These are phyloP conservation scores for Phoeniculus purpureus DNA, from an alignment of 2,797 vertebrate species.

Conservation along the genomic window DNA sequence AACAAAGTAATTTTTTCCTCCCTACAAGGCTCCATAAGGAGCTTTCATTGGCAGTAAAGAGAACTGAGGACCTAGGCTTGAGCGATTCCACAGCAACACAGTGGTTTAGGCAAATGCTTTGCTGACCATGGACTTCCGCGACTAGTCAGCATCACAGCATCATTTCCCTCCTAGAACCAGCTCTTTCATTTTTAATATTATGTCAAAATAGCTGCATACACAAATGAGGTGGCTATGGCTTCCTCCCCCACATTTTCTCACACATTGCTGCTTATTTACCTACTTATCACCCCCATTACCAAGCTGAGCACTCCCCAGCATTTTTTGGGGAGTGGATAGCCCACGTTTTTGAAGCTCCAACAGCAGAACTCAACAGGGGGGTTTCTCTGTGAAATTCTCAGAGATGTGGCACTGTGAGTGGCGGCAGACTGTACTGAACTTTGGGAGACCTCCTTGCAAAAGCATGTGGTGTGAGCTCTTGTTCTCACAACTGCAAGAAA, in stretches of 20 bases:
- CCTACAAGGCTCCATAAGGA: background rate
- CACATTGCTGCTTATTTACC: background rate
- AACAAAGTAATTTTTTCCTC: background rate
- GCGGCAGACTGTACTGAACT: background rate
- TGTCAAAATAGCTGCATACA: background rate
- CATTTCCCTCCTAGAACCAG: background rate
- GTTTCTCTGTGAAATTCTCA: background rate
- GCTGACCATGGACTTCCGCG: background rate
- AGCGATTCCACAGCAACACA: background rate
- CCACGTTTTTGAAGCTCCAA: background rate
- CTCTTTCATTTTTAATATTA: background rate
- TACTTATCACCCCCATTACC: background rate
- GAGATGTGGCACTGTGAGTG: background rate
- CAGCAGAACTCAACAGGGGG: background rate
- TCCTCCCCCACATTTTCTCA: background rate
- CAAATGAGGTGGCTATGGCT: background rate
- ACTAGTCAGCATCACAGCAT: no score
- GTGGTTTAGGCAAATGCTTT: background rate
- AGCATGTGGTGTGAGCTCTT: background rate
- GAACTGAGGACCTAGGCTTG: background rate
- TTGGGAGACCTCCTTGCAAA: background rate
- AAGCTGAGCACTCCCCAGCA: background rate
- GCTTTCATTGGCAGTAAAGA: background rate
- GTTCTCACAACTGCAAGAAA: background rate
- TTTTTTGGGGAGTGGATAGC: background rate